Conservation (phyloP, 2,888 invertebrate species). For the Punctoribates punctum region DNA sequence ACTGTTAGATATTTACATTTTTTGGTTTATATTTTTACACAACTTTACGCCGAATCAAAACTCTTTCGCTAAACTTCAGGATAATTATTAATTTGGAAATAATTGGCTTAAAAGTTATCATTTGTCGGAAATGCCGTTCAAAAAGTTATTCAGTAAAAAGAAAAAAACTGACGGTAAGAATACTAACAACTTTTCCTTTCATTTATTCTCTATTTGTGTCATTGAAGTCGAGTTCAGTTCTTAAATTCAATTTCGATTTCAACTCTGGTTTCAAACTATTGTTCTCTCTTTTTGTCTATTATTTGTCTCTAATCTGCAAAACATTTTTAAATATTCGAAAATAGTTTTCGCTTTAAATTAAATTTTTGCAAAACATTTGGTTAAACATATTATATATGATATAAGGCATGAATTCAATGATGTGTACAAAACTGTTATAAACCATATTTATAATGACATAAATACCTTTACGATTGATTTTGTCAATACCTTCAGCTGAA, state of each 20-base stretch:
- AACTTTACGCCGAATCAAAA: not conserved
- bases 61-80: not conserved
- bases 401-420: not conserved
- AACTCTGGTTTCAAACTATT: too few species aligned
- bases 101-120: not conserved
- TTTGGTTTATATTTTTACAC: conserved; percentile 1
- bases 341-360: too few species aligned
- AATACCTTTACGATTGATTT: conserved; percentile 12
- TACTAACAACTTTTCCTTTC: not conserved
- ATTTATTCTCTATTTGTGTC: not conserved
- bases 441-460: conserved; percentile 31
- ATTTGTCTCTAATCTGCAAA: too few species aligned
- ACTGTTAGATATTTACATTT: not conserved
- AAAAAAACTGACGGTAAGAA: conserved; percentile 6
- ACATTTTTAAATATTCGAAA: too few species aligned
- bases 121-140: conserved; percentile 18
- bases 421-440: not conserved
- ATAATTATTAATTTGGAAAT: too few species aligned
- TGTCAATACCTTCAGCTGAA: conserved; percentile 21
- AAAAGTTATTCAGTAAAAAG: conserved; percentile 26
- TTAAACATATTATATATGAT: not conserved
- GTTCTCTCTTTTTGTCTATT: too few species aligned
- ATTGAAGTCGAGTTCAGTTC: too few species aligned
- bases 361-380: not conserved
- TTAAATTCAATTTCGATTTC: too few species aligned